These are phyloP conservation scores for Heliothis peltigera DNA, from an alignment of 2,888 invertebrate genomes.

Conservation along the genomic window DNA sequence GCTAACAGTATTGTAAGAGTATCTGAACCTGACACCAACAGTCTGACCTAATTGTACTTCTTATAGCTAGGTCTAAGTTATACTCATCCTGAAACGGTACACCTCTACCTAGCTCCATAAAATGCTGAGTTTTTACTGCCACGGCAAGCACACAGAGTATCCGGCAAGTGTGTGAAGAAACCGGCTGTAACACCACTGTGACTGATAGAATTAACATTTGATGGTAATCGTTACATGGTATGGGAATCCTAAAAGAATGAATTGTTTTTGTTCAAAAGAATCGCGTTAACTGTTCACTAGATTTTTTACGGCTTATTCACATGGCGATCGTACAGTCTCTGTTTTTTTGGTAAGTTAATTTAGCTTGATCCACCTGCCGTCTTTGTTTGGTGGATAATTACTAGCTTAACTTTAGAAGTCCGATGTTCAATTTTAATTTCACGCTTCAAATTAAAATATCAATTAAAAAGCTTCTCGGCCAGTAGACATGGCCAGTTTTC, in stretches of 20 bases:
- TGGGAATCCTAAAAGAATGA: slow-evolving; percentile 54
- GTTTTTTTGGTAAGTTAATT: slow-evolving; percentile 28
- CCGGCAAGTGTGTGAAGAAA: slow-evolving; percentile 45
- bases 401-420: background rate
- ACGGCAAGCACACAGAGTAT: slow-evolving; percentile 16
- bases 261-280: slow-evolving; percentile 56
- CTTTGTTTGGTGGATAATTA: slow-evolving; percentile 26
- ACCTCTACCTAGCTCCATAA: slow-evolving; percentile 33
- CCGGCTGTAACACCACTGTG: slow-evolving; percentile 36
- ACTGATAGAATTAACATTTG: slow-evolving; percentile 59
- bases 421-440: slow-evolving; percentile 9
- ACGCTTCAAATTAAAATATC: background rate
- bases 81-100: slow-evolving; percentile 53
- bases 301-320: slow-evolving; percentile 44
- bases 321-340: slow-evolving; percentile 17
- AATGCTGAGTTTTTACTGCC: slow-evolving; percentile 36
- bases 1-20: slow-evolving; percentile 26
- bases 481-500: background rate
- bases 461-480: background rate
- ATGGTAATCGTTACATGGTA: slow-evolving; percentile 53
- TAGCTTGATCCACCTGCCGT: slow-evolving; percentile 8
- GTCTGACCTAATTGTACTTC: slow-evolving; percentile 32
- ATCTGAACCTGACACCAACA: background rate
- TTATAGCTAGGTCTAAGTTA: slow-evolving; percentile 20
- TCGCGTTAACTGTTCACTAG: slow-evolving; percentile 52